Base-by-base conservation (phyloP, 1,140 invertebrate species). In the Andricus grossulariae region DNA sequence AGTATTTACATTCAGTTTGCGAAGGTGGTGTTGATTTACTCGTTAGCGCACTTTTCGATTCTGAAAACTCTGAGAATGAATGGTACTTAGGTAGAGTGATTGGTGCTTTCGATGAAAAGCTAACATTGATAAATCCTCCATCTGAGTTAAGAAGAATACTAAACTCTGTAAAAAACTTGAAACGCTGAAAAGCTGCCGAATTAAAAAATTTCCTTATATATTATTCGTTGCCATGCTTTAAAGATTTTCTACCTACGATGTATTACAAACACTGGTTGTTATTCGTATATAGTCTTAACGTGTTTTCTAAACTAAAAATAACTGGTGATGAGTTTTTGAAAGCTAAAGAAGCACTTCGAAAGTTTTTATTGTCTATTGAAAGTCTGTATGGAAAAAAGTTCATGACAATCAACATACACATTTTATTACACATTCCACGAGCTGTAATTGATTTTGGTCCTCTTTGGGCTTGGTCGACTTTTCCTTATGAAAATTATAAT, bases 171-270 rank as follows among this genome's bases (percentile, higher is more conserved):
- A 57, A 66, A 60, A 75, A 86, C 2, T 10, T 72, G n/a, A 75
- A 75, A 12, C 57, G 45, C 15, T 85, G 81, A 77, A 87, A 86
- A 74, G 86, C 86, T 13, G 75, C 79, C 1, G 82, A 87, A 57
- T 87, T 71, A 70, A 82, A 78, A 75, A 81, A 73, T 18, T 84
- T 85, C 70, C 32, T 79, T 15, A 32, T 85, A 1, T 81, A 81
- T 49, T 83, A 82, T 72, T 86, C 80, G 11, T 25, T 83, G 19
- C 11, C 72, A n/a, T 80, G 83, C 72, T 71, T 86, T 5, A 73
- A 80, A 60, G 73, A 71, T 32, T 60, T 82, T 19, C 55, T 85
- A 18, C 73, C 71, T 0, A 10, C 71, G 15, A 15, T 25, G 7
- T 85, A 80, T 74, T 70, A 75, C 6, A 81, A 80, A 50, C 84